phyloP scores from a whole-genome alignment of 2,113 vertebrate species.

The Oxygymnocypris stewartii region DNA sequence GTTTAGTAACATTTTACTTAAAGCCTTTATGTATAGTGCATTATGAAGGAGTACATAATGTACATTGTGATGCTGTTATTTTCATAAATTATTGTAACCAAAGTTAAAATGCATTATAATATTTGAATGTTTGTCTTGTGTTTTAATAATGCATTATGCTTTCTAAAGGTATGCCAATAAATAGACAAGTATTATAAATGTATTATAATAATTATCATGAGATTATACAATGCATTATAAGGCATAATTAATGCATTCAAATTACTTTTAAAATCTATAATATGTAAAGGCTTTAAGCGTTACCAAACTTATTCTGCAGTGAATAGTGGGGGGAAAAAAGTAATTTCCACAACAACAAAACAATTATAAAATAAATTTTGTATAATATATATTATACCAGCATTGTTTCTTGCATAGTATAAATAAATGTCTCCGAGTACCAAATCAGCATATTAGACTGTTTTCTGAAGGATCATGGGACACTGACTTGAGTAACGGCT shows the following conservation, averaged over 20 bases:
- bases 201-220: neutral
- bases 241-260: neutral
- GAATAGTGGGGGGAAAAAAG: no score
- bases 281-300: neutral
- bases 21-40: no score
- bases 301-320: no score
- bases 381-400: no score
- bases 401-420: neutral
- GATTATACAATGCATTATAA: neutral
- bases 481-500: neutral
- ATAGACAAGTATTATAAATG: neutral
- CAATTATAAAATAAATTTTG: no score
- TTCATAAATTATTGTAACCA: neutral
- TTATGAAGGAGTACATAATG: no score
- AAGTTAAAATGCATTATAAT: neutral
- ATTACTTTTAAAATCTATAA: neutral
- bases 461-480: neutral
- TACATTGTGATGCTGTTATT: neutral
- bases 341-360: neutral
- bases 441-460: no score
- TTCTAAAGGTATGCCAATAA: neutral
- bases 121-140: neutral
- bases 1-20: neutral
- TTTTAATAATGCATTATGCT: neutral
- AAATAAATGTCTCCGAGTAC: neutral